Conservation (phyloP, 2,113 vertebrate genomes). For the Bagarius yarrelli region DNA sequence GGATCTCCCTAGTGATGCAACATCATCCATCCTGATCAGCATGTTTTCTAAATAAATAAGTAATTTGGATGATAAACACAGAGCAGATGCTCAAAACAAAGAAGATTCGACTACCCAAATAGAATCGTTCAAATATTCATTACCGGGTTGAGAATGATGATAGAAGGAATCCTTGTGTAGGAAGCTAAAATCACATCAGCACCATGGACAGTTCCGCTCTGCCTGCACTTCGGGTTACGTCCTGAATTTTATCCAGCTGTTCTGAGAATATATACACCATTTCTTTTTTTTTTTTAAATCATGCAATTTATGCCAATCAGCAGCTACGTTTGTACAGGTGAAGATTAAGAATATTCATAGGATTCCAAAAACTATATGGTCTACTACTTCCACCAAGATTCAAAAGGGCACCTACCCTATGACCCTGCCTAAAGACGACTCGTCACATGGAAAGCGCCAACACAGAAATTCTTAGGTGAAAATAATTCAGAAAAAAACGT, state of each 20-base stretch:
- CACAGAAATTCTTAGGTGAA: too few relatives aligned
- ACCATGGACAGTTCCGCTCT: constrained; percentile 39
- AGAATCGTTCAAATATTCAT: neutral
- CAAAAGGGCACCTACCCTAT: too few relatives aligned
- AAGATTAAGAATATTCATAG: neutral
- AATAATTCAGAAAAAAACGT: too few relatives aligned
- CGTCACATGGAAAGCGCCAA: too few relatives aligned
- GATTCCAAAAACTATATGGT: too few relatives aligned
- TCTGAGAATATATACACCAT: neutral
- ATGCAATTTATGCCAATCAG: too few relatives aligned
- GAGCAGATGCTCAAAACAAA: constrained; percentile 18
- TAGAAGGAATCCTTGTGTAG: neutral
- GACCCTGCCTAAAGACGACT: too few relatives aligned
- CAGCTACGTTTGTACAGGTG: neutral
- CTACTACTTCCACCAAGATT: too few relatives aligned
- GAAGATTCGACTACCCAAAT: constrained; percentile 4
- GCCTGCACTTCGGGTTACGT: neutral
- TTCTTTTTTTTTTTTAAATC: neutral
- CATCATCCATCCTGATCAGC: neutral
- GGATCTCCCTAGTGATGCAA: neutral
- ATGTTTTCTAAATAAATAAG: constrained; percentile 21
- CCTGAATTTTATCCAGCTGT: neutral
- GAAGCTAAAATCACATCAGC: constrained; percentile 2
- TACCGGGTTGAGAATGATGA: neutral
- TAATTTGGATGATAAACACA: constrained; percentile 28